Evolutionary conservation across 2,797 vertebrate genomes (phyloP).

Genomic region (Myiothlypis coronata): DNA sequence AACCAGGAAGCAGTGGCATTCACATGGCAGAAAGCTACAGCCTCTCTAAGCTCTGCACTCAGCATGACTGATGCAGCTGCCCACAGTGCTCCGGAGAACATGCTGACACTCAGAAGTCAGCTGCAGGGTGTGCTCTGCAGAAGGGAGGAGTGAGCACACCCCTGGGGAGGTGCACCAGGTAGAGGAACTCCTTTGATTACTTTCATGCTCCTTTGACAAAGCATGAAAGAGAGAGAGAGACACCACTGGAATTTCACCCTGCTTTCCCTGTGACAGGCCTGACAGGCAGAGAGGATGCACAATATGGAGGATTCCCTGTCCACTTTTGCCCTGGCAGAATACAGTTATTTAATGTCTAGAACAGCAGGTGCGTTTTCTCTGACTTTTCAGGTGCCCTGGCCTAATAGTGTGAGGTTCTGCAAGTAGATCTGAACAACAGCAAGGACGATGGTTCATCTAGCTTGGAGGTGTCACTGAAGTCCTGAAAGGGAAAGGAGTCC

Average conservation of each 20-base stretch:
- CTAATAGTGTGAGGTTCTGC: not conserved
- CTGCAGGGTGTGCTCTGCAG: not conserved
- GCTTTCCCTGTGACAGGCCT: not conserved
- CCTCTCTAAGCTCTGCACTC: not conserved
- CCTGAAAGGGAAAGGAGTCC: not conserved
- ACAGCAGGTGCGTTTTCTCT: not conserved
- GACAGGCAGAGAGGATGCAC: not conserved
- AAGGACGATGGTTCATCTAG: not conserved
- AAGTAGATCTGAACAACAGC: not conserved
- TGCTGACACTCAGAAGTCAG: not conserved
- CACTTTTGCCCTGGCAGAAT: not conserved
- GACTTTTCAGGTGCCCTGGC: not conserved
- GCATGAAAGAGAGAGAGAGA: fast-evolving
- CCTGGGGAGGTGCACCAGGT: no score
- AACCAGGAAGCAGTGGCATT: not conserved
- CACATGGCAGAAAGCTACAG: not conserved
- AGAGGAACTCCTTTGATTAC: not conserved
- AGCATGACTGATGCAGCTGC: not conserved
- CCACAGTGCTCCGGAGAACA: fast-evolving
- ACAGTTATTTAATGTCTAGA: not conserved
- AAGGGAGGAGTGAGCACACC: not conserved
- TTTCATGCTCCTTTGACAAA: not conserved
- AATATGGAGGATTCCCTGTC: not conserved
- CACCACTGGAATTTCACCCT: not conserved
- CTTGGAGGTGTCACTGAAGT: not conserved